These are phyloP conservation scores for Pagrus major DNA, from an alignment of 2,113 vertebrate genomes.

Conservation along the genomic window DNA sequence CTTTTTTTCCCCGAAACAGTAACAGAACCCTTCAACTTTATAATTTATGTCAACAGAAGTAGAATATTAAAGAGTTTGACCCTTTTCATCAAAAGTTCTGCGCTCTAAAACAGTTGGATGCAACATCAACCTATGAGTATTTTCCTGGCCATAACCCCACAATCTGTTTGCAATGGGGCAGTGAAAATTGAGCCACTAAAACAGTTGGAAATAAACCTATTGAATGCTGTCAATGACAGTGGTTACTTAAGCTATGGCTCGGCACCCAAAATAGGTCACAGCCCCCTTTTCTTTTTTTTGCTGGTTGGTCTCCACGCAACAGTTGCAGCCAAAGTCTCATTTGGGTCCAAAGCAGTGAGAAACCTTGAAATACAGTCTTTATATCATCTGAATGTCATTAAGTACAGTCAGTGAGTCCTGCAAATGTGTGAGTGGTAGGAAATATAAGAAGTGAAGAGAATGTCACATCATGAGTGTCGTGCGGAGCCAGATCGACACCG, in stretches of 20 bases:
- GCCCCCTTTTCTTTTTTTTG: not conserved
- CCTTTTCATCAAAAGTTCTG: conserved; percentile 56
- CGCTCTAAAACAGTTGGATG: conserved; percentile 65
- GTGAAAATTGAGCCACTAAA: conserved; percentile 72
- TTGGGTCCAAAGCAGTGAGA: conserved; percentile 21
- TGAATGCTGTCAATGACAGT: conserved; percentile 60
- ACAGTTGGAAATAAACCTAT: conserved; percentile 59
- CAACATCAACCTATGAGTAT: conserved; percentile 66
- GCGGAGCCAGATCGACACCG: conserved; percentile 18
- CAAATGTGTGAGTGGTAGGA: conserved; percentile 44
- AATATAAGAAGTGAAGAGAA: conserved; percentile 47
- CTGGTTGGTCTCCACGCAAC: conserved; percentile 33
- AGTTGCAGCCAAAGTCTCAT: conserved; percentile 43
- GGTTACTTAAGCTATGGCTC: conserved; percentile 60
- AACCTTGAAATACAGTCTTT: conserved; percentile 48
- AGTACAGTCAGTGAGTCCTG: conserved; percentile 26
- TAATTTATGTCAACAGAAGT: conserved; percentile 60
- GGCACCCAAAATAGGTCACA: conserved; percentile 53
- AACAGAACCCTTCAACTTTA: conserved; percentile 40
- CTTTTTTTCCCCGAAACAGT: conserved; percentile 38
- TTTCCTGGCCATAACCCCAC: conserved; percentile 73
- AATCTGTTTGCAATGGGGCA: conserved; percentile 68
- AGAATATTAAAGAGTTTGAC: conserved; percentile 63
- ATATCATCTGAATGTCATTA: conserved; percentile 53
- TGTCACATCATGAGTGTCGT: conserved; percentile 20